Evolutionary conservation across 2,797 vertebrate genomes (phyloP), one percentile per base, ranked within the genome.

Genomic region (Gastrophryne carolinensis): DNA sequence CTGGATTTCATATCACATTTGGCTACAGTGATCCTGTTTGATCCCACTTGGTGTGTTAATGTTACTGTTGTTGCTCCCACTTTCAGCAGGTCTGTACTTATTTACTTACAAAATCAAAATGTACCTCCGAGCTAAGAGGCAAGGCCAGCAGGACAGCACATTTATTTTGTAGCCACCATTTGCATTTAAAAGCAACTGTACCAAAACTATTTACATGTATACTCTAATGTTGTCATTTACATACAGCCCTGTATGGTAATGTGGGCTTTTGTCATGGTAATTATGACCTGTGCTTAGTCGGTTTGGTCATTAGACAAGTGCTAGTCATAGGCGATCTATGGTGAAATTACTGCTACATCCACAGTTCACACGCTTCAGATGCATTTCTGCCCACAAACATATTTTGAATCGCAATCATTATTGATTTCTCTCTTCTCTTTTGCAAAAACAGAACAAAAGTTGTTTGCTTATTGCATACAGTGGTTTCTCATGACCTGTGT

Each of bases 1-100:
- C 75, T 78, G 68, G 61, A 66, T 72, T 72, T 78, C 35, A 32
- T 72, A 78, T 66, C 61, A 66, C 50, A 60, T 30, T 47, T 21
- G 61, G 37, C 61, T 60, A 44, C 68, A 78, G 50, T 56, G 50
- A 44, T 58, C 61, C 53, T 66, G 53, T 78, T 78, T 78, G 68
- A 78, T 78, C 75, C 35, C 19, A 13, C 24, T 30, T 10, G 24
- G 52, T 37, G 53, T 72, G 60, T 27, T 64, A 77, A 77, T 71
- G 67, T 57, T 64, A 71, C 49, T 56, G 49, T 21, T 56, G 49
- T 21, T 53, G 54, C 19, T 58, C 64, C 54, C 54, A 63, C 64
- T 75, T 75, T 68, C 52, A 57, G 35, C 17, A 63, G 50, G 37
- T 29, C 11, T n/a, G 47, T 29, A 15, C 15, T 30, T 19, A 3